Base-by-base conservation (phyloP, 2,888 invertebrate species). In the Molanna angustata region DNA sequence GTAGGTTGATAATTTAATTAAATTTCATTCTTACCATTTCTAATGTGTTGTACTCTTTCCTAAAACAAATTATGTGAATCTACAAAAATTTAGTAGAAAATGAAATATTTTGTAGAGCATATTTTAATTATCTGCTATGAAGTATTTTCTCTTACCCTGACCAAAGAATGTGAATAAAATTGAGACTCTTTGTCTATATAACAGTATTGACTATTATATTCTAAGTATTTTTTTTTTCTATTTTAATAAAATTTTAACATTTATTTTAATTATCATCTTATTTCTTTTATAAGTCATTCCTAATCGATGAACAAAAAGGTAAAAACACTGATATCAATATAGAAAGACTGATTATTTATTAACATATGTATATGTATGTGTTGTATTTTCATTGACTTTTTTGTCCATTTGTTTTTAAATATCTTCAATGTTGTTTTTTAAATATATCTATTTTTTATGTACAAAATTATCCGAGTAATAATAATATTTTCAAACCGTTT, bases 241-340 rank as follows among this genome's bases (percentile, higher is more conserved):
- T 35, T 45, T 33, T 20, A 35, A 33, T 41, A 27, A 58, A 58
- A 55, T 58, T 52, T 31, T 51, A 46, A 57, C 49, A 57, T 59
- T 59, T 57, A 52, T 59, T 59, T 59, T 59, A 59, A 59, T 69
- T 67, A 67, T 70, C 68, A 70, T 71, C 71, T 71, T 72, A 69
- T 70, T 62, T 72, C 70, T 71, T 71, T 69, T 68, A 71, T 70
- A 67, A 70, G 71, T 71, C 71, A 69, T 70, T 71, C 72, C 70
- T 69, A 70, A 70, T 71, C 69, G 72, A 70, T 71, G 72, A 71
- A 71, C 69, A 66, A 69, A 67, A 71, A 72, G 71, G 71, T 72
- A 72, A 72, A 69, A 67, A 69, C 69, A 70, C 69, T 70, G 69
- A 69, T 69, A 68, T 70, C 69, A 69, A 65, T 66, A 67, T 70